Base-by-base conservation (phyloP, 2,888 invertebrate species). In the Catocala nupta region DNA sequence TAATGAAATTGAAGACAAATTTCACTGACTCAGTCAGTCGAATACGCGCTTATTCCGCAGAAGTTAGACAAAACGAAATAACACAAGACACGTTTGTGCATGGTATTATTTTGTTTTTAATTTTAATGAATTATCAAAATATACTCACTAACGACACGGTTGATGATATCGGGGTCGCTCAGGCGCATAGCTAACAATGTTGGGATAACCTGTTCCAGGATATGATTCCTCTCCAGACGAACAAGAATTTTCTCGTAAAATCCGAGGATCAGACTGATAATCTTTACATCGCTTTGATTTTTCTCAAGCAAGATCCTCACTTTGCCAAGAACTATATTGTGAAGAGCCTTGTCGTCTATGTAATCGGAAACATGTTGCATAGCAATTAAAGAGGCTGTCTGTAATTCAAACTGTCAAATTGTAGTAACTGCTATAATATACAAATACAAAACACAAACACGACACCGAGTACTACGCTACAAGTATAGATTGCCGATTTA, bases 121-220 rank as follows among this genome's bases (percentile, higher is more conserved):
- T 8, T 16, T 16, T 12, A 39, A 53, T 42, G 34, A 33, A 36
- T 52, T 44, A 44, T 43, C 8, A 45, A 51, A 55, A 57, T 56
- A 78, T 94, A 98, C 98, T 98, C 96, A 99, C 99, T 97, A 91
- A 99, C 98, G 87, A 98, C 97, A 88, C 98, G 96, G 87, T 97
- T 95, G 73, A 98, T 96, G 78, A 99, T 97, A 84, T 98, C 97
- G 8, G 98, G 97, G 88, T 99, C 98, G 72, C 96, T 96, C 54
- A 98, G 95, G 69, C 97, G 96, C 79, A 98, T 97, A 78, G 97
- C 97, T 83, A 97, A 97, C 42, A 99, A 95, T 71, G 99, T 95
- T 0, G 99, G 99, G 73, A 99, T 95, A 51, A 99, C 97, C 81
- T 98, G 97, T 81, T 98, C 98, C 79, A 98, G 96, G 63, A 99